These are phyloP conservation scores for Bombus balteatus DNA, from an alignment of 1,140 invertebrate species.

Conservation along the genomic window DNA sequence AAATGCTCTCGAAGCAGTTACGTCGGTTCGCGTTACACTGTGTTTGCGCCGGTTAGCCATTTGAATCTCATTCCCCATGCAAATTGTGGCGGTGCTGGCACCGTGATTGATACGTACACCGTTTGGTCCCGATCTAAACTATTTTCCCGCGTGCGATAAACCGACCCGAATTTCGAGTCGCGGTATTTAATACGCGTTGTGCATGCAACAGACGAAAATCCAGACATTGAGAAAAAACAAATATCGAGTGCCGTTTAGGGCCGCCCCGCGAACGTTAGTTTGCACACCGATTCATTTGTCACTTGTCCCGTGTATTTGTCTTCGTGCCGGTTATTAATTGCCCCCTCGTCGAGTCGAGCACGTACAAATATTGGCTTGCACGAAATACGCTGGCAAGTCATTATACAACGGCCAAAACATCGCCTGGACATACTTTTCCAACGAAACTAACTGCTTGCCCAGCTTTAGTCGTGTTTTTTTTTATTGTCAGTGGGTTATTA, in stretches of 20 bases:
- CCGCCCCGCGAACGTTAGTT: background rate
- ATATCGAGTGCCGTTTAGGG: slow-evolving; percentile 12
- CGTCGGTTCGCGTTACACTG: background rate
- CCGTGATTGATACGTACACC: slow-evolving; percentile 29
- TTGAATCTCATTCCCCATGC: slow-evolving; percentile 31
- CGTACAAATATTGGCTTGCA: slow-evolving; percentile 46
- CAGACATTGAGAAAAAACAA: background rate
- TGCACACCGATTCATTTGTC: slow-evolving; percentile 37
- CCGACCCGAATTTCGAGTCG: background rate
- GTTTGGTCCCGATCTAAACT: slow-evolving; percentile 13
- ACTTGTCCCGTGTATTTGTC: slow-evolving; percentile 40
- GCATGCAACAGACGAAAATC: background rate
- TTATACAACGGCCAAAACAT: background rate
- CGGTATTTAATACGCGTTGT: background rate
- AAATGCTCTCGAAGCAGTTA: slow-evolving; percentile 4
- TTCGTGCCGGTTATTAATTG: slow-evolving; percentile 38
- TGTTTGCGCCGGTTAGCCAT: slow-evolving; percentile 22
- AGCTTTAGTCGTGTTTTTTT: background rate
- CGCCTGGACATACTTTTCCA: background rate
- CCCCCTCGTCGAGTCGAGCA: slow-evolving; percentile 5
- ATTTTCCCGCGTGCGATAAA: slow-evolving; percentile 14
- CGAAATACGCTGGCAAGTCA: slow-evolving; percentile 29
- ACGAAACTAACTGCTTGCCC: background rate
- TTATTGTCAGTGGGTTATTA: background rate
- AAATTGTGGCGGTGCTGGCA: slow-evolving; percentile 17